Evolutionary conservation across 2,888 invertebrate species (phyloP).

Genomic region (Dasysyrphus albostriatus): DNA sequence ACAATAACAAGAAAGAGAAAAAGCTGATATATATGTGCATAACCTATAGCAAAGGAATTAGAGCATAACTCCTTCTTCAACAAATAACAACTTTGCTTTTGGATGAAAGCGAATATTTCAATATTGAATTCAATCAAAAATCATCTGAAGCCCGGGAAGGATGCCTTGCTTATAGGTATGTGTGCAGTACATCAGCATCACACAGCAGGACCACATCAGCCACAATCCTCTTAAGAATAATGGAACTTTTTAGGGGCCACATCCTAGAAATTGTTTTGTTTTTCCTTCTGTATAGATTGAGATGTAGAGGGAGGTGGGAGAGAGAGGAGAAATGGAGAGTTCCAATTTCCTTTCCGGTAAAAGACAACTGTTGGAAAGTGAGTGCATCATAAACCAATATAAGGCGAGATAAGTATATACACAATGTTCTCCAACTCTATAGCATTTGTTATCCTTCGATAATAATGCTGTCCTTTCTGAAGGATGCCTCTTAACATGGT

Average conservation of each 20-base stretch:
- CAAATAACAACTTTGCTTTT: constrained; percentile 23
- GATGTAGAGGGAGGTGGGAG: too few relatives aligned
- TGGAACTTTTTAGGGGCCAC: constrained; percentile 3
- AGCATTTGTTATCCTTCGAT: constrained; percentile 27
- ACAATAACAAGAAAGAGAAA: background rate
- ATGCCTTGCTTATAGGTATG: background rate
- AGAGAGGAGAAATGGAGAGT: background rate
- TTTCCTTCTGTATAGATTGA: background rate
- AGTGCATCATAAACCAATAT: background rate
- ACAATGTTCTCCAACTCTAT: background rate
- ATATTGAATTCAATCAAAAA: constrained; percentile 58
- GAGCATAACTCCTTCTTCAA: constrained; percentile 20
- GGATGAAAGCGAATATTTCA: constrained; percentile 34
- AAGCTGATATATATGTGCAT: background rate
- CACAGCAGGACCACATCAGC: constrained; percentile 10
- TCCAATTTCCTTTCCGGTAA: constrained; percentile 40
- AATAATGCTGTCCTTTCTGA: constrained; percentile 4
- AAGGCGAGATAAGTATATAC: background rate
- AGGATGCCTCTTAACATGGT: background rate
- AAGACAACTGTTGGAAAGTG: constrained; percentile 21
- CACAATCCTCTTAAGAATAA: constrained; percentile 40
- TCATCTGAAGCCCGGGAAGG: constrained; percentile 9
- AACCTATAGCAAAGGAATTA: background rate
- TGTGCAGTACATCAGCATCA: background rate
- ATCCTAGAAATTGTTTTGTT: constrained; percentile 28